Evolutionary conservation across 2,113 vertebrate genomes (phyloP).

Genomic region (Onychorhynchus coronatus): DNA sequence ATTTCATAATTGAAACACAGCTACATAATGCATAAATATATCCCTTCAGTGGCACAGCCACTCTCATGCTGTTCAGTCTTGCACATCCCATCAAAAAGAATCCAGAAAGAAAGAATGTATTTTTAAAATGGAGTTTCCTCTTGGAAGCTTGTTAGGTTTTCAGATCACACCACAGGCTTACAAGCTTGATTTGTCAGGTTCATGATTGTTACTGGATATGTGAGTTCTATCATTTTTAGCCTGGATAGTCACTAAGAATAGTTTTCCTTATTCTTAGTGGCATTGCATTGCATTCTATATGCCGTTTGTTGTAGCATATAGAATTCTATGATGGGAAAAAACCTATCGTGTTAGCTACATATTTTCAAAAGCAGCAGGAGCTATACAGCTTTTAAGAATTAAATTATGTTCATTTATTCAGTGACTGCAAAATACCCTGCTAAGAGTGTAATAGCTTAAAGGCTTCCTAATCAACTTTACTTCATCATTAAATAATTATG

Average conservation of each 20-base stretch:
- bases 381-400: conserved; percentile 22
- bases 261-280: not conserved
- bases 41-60: not conserved
- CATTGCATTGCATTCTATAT: not conserved
- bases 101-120: not conserved
- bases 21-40: conserved; percentile 26
- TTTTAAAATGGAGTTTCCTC: conserved; percentile 2
- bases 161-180: conserved; percentile 32
- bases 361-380: conserved; percentile 50
- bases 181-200: conserved; percentile 47
- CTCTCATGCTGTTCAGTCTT: conserved; percentile 21
- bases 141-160: conserved; percentile 32
- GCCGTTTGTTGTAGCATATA: not conserved
- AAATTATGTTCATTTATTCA: conserved; percentile 61
- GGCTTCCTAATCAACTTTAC: conserved; percentile 68
- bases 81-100: not conserved
- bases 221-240: conserved; percentile 25
- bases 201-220: conserved; percentile 19
- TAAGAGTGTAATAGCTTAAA: conserved; percentile 52
- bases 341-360: not conserved
- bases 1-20: conserved; percentile 54
- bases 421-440: conserved; percentile 27
- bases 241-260: conserved; percentile 28
- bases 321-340: not conserved
- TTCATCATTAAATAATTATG: conserved; percentile 70